Percentiles rank a stretch among this genome's conserved stretches.
These are phyloP conservation scores for Danio kyathit DNA, from an alignment of 2,797 vertebrate species.

Conservation along the genomic window DNA sequence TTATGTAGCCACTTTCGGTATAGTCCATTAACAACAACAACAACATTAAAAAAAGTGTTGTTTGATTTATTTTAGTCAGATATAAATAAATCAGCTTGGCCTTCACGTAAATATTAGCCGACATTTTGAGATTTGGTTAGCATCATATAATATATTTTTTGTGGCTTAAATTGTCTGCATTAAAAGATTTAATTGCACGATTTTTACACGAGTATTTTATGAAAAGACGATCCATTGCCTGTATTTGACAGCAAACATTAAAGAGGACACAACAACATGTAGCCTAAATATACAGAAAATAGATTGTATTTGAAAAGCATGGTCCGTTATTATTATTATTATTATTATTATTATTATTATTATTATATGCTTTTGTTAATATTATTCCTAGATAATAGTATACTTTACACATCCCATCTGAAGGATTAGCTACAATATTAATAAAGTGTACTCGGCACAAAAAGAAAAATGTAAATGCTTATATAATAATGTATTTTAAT, in stretches of 20 bases:
- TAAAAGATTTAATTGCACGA: neutral
- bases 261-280: neutral
- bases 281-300: neutral
- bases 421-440: neutral
- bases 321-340: neutral
- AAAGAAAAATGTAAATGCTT: too few species aligned
- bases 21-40: neutral
- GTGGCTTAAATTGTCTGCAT: neutral
- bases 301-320: neutral
- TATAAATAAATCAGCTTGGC: constrained; percentile 14
- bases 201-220: neutral
- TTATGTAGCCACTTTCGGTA: neutral
- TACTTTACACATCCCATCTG: too few species aligned
- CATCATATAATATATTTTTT: neutral
- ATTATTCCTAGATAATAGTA: neutral
- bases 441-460: too few species aligned
- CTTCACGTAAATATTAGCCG: constrained; percentile 25
- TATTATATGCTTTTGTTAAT: neutral
- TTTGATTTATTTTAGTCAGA: neutral
- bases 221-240: neutral
- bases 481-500: too few species aligned
- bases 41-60: neutral
- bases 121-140: neutral
- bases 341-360: neutral
- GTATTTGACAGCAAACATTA: neutral